Evolutionary conservation across 2,113 vertebrate genomes (phyloP), one percentile per base, ranked within the genome.

Genomic region (Elephantulus edwardii): DNA sequence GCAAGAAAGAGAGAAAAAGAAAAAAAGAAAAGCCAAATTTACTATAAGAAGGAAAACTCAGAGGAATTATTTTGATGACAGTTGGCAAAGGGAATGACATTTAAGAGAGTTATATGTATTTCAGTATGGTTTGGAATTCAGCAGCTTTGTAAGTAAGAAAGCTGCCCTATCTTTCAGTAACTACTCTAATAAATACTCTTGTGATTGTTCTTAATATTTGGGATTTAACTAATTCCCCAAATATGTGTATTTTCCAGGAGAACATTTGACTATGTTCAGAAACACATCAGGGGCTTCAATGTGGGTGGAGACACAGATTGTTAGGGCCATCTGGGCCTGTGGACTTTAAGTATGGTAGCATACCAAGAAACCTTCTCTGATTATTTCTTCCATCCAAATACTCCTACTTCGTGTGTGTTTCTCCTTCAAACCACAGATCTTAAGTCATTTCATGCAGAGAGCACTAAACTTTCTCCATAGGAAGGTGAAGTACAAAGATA

Each of bases 311-410:
- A 70, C 13, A 20, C 71, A 0, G 90, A 95, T 76, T 70, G 93
- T 5, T 42, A 60, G 81, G 91, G 83, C 96, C 96, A 96, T 94
- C 89, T 96, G 96, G 81, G 82, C 94, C 89, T 74, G 44, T 50
- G 88, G 91, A 91, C 93, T 83, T 89, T 83, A 88, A 89, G 92
- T 24, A 71, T 20, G 90, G n/a, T 68, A 64, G 76, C 79, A 70
- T 20, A 86, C 89, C 66, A 91, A 90, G 83, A 93, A 88, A 90
- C 66, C 46, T 74, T 89, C 71, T 88, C 12, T 26, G 71, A 85
- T 77, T 60, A 62, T 82, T 89, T 94, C 84, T 95, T 80, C 58
- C 35, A 74, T 92, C 89, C 93, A 88, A 95, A 92, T 88, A 56
- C 91, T 91, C 91, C 94, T 89, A 92, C 83, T 93, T 92, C 54